These are phyloP conservation scores for Lichenostomus cassidix DNA, from an alignment of 2,113 vertebrate genomes.

Conservation along the genomic window DNA sequence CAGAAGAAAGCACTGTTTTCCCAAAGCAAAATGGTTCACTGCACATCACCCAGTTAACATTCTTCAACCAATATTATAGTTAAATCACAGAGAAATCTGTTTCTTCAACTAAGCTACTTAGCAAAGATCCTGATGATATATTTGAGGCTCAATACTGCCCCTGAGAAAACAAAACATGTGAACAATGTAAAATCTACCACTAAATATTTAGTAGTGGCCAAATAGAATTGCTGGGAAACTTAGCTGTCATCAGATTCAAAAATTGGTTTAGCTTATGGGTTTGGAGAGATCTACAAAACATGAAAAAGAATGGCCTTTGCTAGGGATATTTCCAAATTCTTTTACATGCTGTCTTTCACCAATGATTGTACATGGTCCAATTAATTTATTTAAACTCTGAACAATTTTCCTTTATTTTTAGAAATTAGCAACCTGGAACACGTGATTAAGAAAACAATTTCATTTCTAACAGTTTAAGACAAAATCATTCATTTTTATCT, in stretches of 20 bases:
- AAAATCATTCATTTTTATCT: neutral
- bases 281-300: neutral
- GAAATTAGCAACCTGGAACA: neutral
- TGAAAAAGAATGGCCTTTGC: neutral
- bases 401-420: neutral
- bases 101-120: conserved; percentile 19
- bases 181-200: conserved; percentile 30
- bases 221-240: neutral
- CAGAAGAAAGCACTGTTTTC: neutral
- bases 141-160: neutral
- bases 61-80: neutral
- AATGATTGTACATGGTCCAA: neutral
- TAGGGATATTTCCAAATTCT: neutral
- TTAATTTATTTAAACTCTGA: neutral
- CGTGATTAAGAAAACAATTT: neutral
- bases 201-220: neutral
- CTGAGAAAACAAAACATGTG: conserved; percentile 22
- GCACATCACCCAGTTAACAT: neutral
- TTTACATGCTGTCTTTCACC: neutral
- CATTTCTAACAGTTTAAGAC: neutral
- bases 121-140: neutral
- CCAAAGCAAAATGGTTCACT: neutral
- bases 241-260: conserved; percentile 43
- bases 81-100: neutral
- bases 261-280: conserved; percentile 10